These are phyloP conservation scores for Chaetogeoica ovagalla DNA, from an alignment of 2,888 invertebrate species.

Conservation along the genomic window DNA sequence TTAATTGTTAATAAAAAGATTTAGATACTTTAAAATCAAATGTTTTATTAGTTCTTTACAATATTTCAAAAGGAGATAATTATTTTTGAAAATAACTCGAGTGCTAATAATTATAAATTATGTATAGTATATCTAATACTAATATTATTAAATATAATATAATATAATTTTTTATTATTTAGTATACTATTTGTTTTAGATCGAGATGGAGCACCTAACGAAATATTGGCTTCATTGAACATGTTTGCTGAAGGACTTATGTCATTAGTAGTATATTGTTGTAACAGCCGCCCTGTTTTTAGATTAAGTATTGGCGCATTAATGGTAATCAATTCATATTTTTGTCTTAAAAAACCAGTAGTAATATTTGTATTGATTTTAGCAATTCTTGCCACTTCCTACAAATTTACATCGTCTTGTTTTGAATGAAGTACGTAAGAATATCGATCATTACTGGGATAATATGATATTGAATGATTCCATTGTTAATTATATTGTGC, in stretches of 20 bases:
- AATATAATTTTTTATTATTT: no score
- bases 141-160: no score
- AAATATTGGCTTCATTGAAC: not conserved
- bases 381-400: slow-evolving; percentile 38
- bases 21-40: no score
- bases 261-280: slow-evolving; percentile 43
- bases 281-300: slow-evolving; percentile 28
- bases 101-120: no score
- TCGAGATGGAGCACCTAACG: not conserved
- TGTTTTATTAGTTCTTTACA: no score
- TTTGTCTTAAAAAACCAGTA: not conserved
- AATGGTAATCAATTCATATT: slow-evolving; percentile 17
- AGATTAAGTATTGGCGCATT: slow-evolving; percentile 10
- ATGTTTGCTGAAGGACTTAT: slow-evolving; percentile 21
- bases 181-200: slow-evolving; percentile 11
- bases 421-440: not conserved
- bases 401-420: not conserved
- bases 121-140: no score
- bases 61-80: no score
- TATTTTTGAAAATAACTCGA: no score
- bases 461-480: slow-evolving; percentile 2
- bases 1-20: no score
- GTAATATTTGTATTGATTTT: slow-evolving; percentile 16
- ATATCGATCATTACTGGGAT: slow-evolving; percentile 40
- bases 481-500: slow-evolving; percentile 24